Percentiles rank a stretch among this genome's conserved stretches.
Evolutionary conservation across 2,113 vertebrate species (phyloP).

Genomic region (Lycocorax pyrrhopterus): DNA sequence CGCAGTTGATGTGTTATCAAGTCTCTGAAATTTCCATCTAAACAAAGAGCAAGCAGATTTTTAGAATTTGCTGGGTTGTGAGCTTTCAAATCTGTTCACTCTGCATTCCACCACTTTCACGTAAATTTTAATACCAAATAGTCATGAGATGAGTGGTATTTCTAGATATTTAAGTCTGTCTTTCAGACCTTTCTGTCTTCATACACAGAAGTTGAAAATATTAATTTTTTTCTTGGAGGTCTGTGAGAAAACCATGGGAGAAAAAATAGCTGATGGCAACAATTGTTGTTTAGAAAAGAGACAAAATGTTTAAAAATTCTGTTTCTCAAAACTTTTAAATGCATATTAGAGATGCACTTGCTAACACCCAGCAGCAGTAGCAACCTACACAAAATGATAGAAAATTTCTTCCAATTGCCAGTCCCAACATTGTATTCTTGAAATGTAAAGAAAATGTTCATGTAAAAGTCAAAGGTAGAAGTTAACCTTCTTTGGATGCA

Average conservation of each 20-base stretch:
- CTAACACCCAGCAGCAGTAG: slow-evolving; percentile 37
- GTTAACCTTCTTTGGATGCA: neutral
- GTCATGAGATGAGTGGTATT: slow-evolving; percentile 14
- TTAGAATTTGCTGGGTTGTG: slow-evolving; percentile 39
- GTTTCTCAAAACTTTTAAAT: slow-evolving; percentile 15
- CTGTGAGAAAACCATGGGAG: neutral
- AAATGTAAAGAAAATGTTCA: neutral
- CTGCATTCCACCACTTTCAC: neutral
- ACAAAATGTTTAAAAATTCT: slow-evolving; percentile 24
- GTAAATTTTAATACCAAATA: slow-evolving; percentile 10
- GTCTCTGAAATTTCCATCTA: slow-evolving; percentile 52
- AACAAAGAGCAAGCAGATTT: slow-evolving; percentile 59
- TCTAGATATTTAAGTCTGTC: slow-evolving; percentile 17
- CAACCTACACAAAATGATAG: slow-evolving; percentile 40
- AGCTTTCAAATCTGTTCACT: slow-evolving; percentile 54
- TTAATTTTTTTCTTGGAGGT: neutral
- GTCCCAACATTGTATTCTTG: neutral
- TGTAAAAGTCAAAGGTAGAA: neutral
- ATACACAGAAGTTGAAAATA: slow-evolving; percentile 1
- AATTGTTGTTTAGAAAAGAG: slow-evolving; percentile 8
- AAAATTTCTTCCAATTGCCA: slow-evolving; percentile 22
- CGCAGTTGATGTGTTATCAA: slow-evolving; percentile 9
- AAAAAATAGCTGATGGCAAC: slow-evolving; percentile 43
- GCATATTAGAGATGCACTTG: slow-evolving; percentile 29
- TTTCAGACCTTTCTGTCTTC: slow-evolving; percentile 8